Evolutionary conservation across 2,113 vertebrate genomes (phyloP).

Genomic region (Hemibagrus wyckioides): DNA sequence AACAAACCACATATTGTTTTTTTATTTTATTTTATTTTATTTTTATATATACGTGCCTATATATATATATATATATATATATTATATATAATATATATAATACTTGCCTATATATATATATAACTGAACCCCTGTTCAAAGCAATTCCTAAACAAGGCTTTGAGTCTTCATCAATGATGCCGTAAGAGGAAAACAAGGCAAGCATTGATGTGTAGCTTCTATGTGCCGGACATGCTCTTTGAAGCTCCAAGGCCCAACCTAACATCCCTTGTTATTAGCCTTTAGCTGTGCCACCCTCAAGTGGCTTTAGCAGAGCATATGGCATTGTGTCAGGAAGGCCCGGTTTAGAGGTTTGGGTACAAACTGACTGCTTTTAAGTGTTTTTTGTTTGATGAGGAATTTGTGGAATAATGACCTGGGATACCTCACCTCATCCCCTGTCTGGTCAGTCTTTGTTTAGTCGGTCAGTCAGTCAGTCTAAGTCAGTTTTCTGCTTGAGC

Average conservation of each 20-base stretch:
- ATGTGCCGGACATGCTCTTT: not conserved
- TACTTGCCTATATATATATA: too few species aligned
- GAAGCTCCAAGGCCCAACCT: not conserved
- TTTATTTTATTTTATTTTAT: too few species aligned
- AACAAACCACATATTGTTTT: not conserved
- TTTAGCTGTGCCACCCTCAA: not conserved
- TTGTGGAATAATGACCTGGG: not conserved
- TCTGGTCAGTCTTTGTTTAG: not conserved
- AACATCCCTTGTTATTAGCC: not conserved
- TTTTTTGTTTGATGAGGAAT: not conserved
- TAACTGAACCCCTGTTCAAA: not conserved
- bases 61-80: too few species aligned
- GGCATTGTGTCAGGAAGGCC: not conserved
- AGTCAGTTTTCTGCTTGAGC: not conserved
- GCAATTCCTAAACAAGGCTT: not conserved
- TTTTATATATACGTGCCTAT: too few species aligned
- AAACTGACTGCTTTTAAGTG: not conserved
- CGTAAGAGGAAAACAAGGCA: not conserved
- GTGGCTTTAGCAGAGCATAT: not conserved
- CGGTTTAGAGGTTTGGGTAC: not conserved
- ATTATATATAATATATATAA: too few species aligned
- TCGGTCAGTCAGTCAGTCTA: not conserved
- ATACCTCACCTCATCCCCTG: not conserved
- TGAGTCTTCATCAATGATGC: not conserved
- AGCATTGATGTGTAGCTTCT: not conserved